Conservation (phyloP, 2,888 invertebrate genomes). For the Dryomyza anilis region DNA sequence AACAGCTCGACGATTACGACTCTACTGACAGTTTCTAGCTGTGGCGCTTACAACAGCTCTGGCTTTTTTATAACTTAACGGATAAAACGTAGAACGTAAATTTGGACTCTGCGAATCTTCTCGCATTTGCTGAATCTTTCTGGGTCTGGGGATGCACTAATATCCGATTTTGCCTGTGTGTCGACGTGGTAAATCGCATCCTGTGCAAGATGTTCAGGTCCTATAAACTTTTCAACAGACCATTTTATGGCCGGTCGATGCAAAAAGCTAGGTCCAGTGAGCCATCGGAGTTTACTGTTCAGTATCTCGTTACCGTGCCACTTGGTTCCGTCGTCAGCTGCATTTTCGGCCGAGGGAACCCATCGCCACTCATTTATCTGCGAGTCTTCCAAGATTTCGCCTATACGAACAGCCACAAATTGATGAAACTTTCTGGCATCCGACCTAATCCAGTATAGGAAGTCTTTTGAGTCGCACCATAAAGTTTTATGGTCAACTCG, state of each 20-base stretch:
- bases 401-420: no score
- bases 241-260: constrained; percentile 5
- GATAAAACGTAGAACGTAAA: constrained; percentile 1
- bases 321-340: background rate
- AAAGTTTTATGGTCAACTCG: no score
- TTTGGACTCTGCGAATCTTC: background rate
- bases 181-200: background rate
- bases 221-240: background rate
- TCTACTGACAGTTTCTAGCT: constrained; percentile 13
- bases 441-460: no score
- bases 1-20: constrained; percentile 17
- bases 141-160: background rate
- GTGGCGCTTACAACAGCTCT: constrained; percentile 10
- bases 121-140: constrained; percentile 17
- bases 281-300: no score
- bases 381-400: no score
- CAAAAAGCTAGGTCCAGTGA: no score
- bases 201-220: background rate
- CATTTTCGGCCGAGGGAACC: background rate
- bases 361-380: no score
- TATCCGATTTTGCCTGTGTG: background rate
- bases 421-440: no score
- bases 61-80: background rate
- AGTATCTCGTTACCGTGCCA: no score
- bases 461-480: no score